Evolutionary conservation across 2,113 vertebrate species (phyloP).

Genomic region (Emydura subglobosa): DNA sequence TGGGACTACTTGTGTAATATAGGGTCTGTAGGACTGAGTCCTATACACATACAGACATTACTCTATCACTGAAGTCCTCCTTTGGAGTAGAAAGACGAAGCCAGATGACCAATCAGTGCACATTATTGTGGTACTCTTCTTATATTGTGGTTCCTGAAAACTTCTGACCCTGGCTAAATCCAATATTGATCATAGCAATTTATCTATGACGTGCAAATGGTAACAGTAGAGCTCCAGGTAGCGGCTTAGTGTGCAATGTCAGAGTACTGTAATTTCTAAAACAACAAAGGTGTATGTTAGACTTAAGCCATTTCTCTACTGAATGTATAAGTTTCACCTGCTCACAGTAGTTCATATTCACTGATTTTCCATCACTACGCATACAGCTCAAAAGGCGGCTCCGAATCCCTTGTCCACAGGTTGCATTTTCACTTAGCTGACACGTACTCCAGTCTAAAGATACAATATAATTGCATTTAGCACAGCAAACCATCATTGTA

Average conservation of each 20-base stretch:
- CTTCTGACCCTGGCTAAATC: not conserved
- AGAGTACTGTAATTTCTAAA: not conserved
- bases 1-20: not conserved
- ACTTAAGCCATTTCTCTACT: not conserved
- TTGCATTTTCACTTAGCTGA: slow-evolving; percentile 88
- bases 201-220: not conserved
- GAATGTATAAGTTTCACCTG: slow-evolving; percentile 77
- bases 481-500: accelerated
- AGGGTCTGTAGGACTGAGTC: not conserved
- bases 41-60: not conserved
- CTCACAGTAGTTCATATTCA: slow-evolving; percentile 82
- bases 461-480: slow-evolving; percentile 24
- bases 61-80: not conserved
- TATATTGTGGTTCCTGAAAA: not conserved
- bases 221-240: not conserved
- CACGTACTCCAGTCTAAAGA: slow-evolving; percentile 94
- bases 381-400: slow-evolving; percentile 88
- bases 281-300: accelerated
- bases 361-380: slow-evolving; percentile 88
- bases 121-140: not conserved
- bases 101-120: not conserved
- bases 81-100: not conserved
- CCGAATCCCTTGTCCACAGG: slow-evolving; percentile 87
- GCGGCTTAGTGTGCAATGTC: not conserved
- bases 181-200: not conserved